Conservation (phyloP, 2,888 invertebrate species). For the Volucella inflata region DNA sequence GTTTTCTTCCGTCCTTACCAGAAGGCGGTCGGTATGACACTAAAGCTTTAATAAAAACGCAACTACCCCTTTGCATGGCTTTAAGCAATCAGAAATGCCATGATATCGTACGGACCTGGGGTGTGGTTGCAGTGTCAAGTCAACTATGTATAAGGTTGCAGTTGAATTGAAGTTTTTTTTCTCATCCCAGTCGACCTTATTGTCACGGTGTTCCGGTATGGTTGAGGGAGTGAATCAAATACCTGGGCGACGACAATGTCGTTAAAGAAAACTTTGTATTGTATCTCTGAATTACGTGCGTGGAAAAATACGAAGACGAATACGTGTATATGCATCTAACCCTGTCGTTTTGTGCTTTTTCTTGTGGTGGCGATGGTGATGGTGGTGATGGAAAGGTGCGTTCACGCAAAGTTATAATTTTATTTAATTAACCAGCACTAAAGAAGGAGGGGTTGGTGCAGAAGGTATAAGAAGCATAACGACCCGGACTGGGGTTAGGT, state of each 20-base stretch:
- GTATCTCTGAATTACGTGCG: slow-evolving; percentile 13
- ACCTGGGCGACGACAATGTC: slow-evolving; percentile 29
- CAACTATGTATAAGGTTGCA: slow-evolving; percentile 24
- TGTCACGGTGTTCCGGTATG: not conserved
- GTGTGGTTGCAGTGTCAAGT: slow-evolving; percentile 43
- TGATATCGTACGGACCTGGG: slow-evolving; percentile 9
- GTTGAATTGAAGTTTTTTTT: slow-evolving; percentile 24
- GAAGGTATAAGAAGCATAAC: not conserved
- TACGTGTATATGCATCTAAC: not conserved
- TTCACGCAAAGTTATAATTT: slow-evolving; percentile 57
- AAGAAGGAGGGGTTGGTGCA: not conserved
- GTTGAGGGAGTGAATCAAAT: slow-evolving; percentile 34
- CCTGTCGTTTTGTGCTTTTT: slow-evolving; percentile 22
- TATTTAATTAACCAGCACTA: slow-evolving; percentile 50
- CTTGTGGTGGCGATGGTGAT: not conserved
- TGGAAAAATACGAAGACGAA: not conserved
- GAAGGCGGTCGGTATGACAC: not conserved
- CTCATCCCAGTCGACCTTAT: not conserved
- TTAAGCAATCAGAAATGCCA: slow-evolving; percentile 35
- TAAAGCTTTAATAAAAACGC: slow-evolving; percentile 36
- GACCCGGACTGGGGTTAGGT: not conserved
- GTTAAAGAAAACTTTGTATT: slow-evolving; percentile 33
- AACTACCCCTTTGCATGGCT: slow-evolving; percentile 52
- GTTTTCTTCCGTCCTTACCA: slow-evolving; percentile 30
- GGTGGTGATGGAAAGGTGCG: slow-evolving; percentile 58